Evolutionary conservation across 2,888 invertebrate species (phyloP).

Genomic region (Emmelina monodactyla): DNA sequence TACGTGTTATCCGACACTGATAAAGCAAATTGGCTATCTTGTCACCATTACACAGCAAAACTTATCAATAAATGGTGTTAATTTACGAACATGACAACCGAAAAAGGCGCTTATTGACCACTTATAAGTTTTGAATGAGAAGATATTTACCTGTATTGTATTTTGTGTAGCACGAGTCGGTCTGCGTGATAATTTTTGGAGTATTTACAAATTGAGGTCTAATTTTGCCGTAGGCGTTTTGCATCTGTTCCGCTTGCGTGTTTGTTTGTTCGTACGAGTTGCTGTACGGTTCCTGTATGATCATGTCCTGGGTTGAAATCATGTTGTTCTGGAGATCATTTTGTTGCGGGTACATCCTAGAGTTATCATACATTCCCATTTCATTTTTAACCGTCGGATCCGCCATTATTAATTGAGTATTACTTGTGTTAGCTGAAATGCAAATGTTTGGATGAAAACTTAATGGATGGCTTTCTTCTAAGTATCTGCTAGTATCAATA

Average conservation of each 20-base stretch:
- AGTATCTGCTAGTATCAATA: no score
- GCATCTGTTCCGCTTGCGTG: slow-evolving; percentile 27
- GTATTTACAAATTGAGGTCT: slow-evolving; percentile 35
- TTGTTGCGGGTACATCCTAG: slow-evolving; percentile 40
- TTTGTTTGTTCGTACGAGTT: slow-evolving; percentile 28
- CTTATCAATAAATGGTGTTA: neutral
- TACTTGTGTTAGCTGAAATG: slow-evolving; percentile 36
- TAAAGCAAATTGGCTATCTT: no score
- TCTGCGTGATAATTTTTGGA: slow-evolving; percentile 36
- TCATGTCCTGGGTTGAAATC: slow-evolving; percentile 36
- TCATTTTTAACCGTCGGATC: slow-evolving; percentile 46
- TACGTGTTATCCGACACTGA: no score
- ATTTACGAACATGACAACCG: neutral
- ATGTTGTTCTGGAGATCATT: slow-evolving; percentile 44
- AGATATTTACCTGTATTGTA: slow-evolving; percentile 36
- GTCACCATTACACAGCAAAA: neutral
- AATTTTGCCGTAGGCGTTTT: slow-evolving; percentile 31
- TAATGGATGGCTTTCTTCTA: no score
- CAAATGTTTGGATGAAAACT: no score
- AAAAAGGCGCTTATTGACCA: no score
- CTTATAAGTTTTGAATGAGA: neutral
- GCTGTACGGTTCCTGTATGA: slow-evolving; percentile 28
- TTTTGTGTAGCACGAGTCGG: slow-evolving; percentile 38
- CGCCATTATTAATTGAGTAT: slow-evolving; percentile 49
- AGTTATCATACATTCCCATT: slow-evolving; percentile 44